Conservation (phyloP, 2,888 invertebrate species). For the Dysmachus trigonus region DNA sequence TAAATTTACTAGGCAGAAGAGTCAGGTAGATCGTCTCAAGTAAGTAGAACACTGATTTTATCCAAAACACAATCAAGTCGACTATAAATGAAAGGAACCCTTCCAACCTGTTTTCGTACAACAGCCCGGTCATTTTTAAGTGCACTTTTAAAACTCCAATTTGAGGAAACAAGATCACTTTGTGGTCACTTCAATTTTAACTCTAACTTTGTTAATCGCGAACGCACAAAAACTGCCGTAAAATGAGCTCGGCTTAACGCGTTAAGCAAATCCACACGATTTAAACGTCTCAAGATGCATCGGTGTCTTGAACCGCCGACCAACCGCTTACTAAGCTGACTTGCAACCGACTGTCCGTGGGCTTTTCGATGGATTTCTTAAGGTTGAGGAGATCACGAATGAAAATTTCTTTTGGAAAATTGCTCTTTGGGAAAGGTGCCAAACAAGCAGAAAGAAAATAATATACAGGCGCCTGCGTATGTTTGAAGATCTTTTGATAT, state of each 20-base stretch:
- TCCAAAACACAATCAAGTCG: conserved; percentile 62
- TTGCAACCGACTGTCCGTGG: background rate
- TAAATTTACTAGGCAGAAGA: conserved; percentile 67
- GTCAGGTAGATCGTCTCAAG: conserved; percentile 67
- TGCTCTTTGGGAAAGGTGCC: conserved; percentile 2
- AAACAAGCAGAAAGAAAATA: background rate
- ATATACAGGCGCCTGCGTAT: background rate
- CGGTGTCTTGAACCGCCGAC: background rate
- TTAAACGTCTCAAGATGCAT: background rate
- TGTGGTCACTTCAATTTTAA: background rate
- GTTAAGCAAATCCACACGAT: background rate
- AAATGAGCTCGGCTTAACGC: background rate
- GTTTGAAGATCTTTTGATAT: background rate
- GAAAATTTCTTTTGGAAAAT: conserved; percentile 20
- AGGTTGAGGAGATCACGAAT: background rate
- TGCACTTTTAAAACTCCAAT: background rate
- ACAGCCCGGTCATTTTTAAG: conserved; percentile 54
- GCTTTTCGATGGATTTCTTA: background rate
- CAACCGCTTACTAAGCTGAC: conserved; percentile 10
- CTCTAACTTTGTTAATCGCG: background rate
- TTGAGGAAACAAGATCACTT: background rate
- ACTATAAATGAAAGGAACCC: conserved; percentile 57
- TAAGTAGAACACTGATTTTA: conserved; percentile 68
- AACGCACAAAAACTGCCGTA: background rate
- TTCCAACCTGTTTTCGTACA: conserved; percentile 59